Conservation (phyloP, 2,113 vertebrate species). For the Laterallus jamaicensis region DNA sequence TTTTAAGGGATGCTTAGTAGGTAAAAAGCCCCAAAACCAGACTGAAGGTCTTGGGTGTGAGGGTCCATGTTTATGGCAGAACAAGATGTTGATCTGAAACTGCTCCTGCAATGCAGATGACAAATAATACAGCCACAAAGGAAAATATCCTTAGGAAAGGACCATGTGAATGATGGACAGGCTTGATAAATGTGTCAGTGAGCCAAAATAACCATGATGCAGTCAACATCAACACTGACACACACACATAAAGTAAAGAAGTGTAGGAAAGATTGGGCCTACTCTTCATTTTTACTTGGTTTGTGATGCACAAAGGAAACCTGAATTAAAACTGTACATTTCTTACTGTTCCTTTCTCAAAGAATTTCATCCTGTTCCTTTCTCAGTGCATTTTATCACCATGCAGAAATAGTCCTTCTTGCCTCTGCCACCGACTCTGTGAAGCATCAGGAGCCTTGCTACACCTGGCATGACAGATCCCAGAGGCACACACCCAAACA, state of each 20-base stretch:
- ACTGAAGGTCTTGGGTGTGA: not conserved
- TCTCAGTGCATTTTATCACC: not conserved
- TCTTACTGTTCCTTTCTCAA: not conserved
- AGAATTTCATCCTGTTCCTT: not conserved
- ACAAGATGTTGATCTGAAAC: rapidly evolving
- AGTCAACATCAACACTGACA: not conserved
- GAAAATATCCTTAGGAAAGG: not conserved
- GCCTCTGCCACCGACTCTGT: not conserved
- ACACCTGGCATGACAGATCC: not conserved
- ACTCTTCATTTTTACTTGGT: not conserved
- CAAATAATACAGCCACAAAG: not conserved
- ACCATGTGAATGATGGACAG: not conserved
- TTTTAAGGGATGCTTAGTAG: not conserved
- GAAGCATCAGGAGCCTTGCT: rapidly evolving
- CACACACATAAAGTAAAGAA: not conserved
- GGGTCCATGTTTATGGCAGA: not conserved
- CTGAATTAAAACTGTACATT: not conserved
- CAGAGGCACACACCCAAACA: not conserved
- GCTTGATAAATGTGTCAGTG: not conserved
- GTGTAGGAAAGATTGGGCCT: not conserved
- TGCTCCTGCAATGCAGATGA: not conserved
- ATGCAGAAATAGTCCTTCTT: not conserved
- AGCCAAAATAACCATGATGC: not conserved
- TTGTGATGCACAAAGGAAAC: not conserved
- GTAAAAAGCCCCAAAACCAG: not conserved